Conservation (phyloP, 1,140 invertebrate genomes). For the Pseudomyrmex pallidus region DNA sequence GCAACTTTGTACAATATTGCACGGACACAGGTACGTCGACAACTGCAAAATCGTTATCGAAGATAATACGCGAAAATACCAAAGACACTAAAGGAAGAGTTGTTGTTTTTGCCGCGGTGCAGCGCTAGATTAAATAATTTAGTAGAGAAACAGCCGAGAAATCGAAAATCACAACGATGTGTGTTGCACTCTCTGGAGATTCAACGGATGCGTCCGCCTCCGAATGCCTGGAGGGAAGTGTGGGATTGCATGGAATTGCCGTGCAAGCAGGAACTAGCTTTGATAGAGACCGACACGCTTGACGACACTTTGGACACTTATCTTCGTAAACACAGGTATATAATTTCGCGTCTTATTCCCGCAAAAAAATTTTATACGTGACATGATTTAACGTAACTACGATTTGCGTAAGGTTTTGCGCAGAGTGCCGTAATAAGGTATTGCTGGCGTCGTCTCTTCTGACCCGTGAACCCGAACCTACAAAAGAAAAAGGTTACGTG, state of each 20-base stretch:
- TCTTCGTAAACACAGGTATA: constrained; percentile 93
- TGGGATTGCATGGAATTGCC: constrained; percentile 95
- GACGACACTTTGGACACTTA: constrained; percentile 95
- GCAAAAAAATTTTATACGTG: not conserved
- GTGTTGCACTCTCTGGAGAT: constrained; percentile 94
- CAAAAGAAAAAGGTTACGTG: constrained; percentile 95
- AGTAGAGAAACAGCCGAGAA: constrained; percentile 92
- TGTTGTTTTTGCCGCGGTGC: constrained; percentile 67
- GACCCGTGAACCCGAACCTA: constrained; percentile 92
- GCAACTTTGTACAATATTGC: constrained; percentile 92
- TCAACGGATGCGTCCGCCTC: constrained; percentile 90
- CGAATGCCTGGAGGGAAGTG: constrained; percentile 91
- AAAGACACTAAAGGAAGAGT: not conserved
- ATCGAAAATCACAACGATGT: constrained; percentile 94
- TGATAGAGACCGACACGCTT: constrained; percentile 93
- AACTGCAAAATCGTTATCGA: not conserved
- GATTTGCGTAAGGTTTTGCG: constrained; percentile 91
- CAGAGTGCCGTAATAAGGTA: constrained; percentile 96
- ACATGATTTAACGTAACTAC: constrained; percentile 4
- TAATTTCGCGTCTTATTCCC: constrained; percentile 14
- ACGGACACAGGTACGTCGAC: constrained; percentile 93
- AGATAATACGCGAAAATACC: too few relatives aligned
- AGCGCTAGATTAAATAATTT: constrained; percentile 91
- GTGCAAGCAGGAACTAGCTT: constrained; percentile 93
- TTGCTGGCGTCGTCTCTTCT: constrained; percentile 94